Evolutionary conservation across 2,113 vertebrate genomes (phyloP), one percentile per base, ranked within the genome.

Genomic region (Petroica traversi): DNA sequence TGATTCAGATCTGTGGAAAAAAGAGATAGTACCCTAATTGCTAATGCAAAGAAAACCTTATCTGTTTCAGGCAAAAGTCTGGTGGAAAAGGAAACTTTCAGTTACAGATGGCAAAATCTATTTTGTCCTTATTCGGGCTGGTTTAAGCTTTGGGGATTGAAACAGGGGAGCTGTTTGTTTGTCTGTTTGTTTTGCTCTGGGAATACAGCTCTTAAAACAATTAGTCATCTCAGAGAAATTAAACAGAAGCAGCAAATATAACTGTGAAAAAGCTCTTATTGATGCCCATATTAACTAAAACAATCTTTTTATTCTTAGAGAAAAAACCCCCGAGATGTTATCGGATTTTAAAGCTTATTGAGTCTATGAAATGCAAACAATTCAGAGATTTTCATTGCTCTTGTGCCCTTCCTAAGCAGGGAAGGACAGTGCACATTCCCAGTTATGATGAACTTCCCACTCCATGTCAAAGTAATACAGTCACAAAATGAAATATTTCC

Each of bases 1-100:
- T 96, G 97, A 98, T 97, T 93, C 92, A 93, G 93, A 95, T 86
- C 79, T 77, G 67, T 82, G 92, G 68, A 89, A 91, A 91, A 90
- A 97, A 61, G 49, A 95, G 63, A 88, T 55, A 96, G 74, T 94
- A 96, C 71, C 62, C 9, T 96, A 97, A 96, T 91, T 97, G 81
- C 93, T 96, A 95, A 96, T 95, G 84, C 88, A 93, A 89, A 95
- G 75, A 88, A 91, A 92, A 64, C 48, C 92, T 84, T 95, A 96
- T 96, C 95, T 97, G 33, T 88, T 84, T 85, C 83, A 86, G 87
- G n/a, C 87, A 87, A 69, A 93, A 92, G 68, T 64, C 89, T 95
- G 63, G 92, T 63, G 46, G 66, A 72, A 69, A 48, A 88, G 79
- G 72, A 93, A 92, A 88, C 28, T 80, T 87, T 67, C 23, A 40